Conservation (phyloP, 2,888 invertebrate genomes). For the Phorcus lineatus region DNA sequence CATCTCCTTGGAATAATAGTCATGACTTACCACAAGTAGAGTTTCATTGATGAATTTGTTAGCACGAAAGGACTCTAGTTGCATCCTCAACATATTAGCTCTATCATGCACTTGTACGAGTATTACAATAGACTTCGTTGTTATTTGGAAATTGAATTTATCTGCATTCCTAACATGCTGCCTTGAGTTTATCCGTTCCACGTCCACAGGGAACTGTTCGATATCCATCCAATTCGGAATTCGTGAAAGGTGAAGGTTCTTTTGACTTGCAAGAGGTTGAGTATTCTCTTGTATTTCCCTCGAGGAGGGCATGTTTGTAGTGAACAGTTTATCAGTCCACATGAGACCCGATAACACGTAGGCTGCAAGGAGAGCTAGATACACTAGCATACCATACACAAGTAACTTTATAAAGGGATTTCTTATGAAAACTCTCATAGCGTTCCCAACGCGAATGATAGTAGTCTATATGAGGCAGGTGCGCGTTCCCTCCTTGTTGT, state of each 20-base stretch:
- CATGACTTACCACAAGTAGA: slow-evolving; percentile 26
- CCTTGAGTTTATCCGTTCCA: not conserved
- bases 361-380: too few species aligned
- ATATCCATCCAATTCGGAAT: slow-evolving; percentile 18
- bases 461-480: too few species aligned
- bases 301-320: too few species aligned
- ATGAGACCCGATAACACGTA: too few species aligned
- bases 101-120: slow-evolving; percentile 25
- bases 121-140: not conserved
- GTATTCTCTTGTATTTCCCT: too few species aligned
- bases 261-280: too few species aligned
- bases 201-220: not conserved
- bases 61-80: slow-evolving; percentile 17
- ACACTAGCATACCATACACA: too few species aligned
- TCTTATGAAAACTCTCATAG: too few species aligned
- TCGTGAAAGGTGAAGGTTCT: not conserved
- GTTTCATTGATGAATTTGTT: slow-evolving; percentile 24
- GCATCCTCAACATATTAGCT: not conserved
- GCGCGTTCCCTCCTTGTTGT: too few species aligned
- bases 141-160: not conserved
- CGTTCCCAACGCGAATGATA: too few species aligned
- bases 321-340: too few species aligned
- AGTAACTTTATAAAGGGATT: too few species aligned
- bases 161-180: not conserved
- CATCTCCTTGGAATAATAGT: not conserved